Evolutionary conservation across 2,797 vertebrate genomes (phyloP), one percentile per base, ranked within the genome.

Genomic region (Erpetoichthys calabaricus): DNA sequence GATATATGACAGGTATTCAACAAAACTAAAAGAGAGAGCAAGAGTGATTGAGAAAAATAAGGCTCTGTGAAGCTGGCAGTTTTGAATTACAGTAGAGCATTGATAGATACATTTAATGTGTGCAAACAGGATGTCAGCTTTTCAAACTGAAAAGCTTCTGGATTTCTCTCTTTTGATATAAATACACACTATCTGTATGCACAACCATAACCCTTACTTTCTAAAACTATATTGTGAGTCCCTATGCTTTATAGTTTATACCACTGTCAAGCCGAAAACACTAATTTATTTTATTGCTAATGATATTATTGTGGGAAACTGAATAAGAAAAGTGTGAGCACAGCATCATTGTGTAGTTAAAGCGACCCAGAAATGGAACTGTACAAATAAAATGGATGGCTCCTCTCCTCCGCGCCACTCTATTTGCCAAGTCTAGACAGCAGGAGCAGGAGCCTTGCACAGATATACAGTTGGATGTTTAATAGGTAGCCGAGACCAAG

Each of bases 401-500:
- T 74, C 66, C 59, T 65, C 60, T 65, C 62, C 63, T 53, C 5
- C 56, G 5, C 49, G 47, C 9, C 53, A 60, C 55, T 67, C 47
- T 80, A 66, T 82, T 80, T 84, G 71, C 73, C 59, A 63, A 74
- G 77, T 79, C 78, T 80, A 78, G 79, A 75, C 78, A 61, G 61
- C 57, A 42, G 7, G 58, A 60, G 55, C 58, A 58, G 57, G 63
- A 25, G 57, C 7, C 6, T 4, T 56, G 3, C 44, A 3, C 61
- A 57, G 63, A 69, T 69, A 59, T 68, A 64, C 58, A 63, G 58
- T 75, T 71, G 64, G 64, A 57, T 71, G 68, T 68, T 59, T 63
- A 67, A 63, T 67, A 63, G 58, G 56, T 66, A 65, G 47, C 62
- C 51, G 64, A 66, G 65, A 65, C 59, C 58, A 56, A 54, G 59